A percentile compares a stretch with the other conserved stretches of the same genome.
Conservation (phyloP, 2,797 vertebrate genomes). For the Chrosomus eos region DNA sequence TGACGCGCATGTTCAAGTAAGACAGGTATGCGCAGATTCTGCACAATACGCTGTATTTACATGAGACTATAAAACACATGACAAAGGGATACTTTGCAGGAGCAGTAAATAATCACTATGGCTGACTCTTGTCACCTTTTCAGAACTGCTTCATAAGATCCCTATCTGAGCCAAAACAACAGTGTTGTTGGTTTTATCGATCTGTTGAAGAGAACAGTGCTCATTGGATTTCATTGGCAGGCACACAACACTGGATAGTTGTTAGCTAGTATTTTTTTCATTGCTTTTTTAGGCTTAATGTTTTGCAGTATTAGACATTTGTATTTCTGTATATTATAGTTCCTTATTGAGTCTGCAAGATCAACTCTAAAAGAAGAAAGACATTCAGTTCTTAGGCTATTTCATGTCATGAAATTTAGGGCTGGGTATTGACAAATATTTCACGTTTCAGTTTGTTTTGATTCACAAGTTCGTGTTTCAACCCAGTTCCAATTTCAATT, state of each 20-base stretch:
- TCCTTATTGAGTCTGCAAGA: background rate
- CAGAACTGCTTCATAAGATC: slow-evolving; percentile 27
- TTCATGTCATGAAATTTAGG: background rate
- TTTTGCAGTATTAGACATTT: slow-evolving; percentile 1
- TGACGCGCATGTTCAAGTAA: no score
- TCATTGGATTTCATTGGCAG: slow-evolving; percentile 15
- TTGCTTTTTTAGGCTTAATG: background rate
- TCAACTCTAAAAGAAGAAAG: background rate
- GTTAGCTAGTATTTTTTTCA: background rate
- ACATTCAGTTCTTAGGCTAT: background rate
- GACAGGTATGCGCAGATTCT: no score
- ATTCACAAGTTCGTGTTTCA: background rate
- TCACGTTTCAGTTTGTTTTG: background rate
- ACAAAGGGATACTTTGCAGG: slow-evolving; percentile 15
- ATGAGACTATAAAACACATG: background rate
- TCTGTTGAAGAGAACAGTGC: slow-evolving; percentile 22
- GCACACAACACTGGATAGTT: background rate
- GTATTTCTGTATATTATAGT: background rate
- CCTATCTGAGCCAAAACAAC: slow-evolving; percentile 13
- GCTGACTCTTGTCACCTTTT: slow-evolving; percentile 19
- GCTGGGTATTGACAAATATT: background rate
- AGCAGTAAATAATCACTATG: slow-evolving; percentile 3
- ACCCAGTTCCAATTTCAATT: background rate
- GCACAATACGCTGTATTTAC: no score
- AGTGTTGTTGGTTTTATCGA: slow-evolving; percentile 26